These are phyloP conservation scores for Philaethria dido DNA, from an alignment of 2,888 invertebrate species.

Conservation along the genomic window DNA sequence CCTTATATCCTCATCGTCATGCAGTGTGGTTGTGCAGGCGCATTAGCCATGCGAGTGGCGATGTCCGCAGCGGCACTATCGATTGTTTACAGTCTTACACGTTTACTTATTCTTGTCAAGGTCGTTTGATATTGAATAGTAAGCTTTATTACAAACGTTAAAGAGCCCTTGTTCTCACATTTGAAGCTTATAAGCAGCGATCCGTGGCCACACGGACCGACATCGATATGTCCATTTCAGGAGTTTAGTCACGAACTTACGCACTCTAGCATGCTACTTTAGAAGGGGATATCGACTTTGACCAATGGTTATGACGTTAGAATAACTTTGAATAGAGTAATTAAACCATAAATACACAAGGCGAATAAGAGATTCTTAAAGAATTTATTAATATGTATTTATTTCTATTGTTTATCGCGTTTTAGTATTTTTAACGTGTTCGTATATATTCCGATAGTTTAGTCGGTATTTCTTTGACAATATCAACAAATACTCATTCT, in stretches of 20 bases:
- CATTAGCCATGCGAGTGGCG: slow-evolving; percentile 75
- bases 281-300: slow-evolving; percentile 74
- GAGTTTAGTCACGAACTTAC: slow-evolving; percentile 77
- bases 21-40: slow-evolving; percentile 63
- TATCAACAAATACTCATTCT: neutral
- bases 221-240: slow-evolving; percentile 72
- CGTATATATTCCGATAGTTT: slow-evolving; percentile 16
- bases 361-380: slow-evolving; percentile 59
- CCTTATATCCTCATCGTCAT: slow-evolving; percentile 71
- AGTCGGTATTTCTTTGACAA: slow-evolving; percentile 17
- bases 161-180: slow-evolving; percentile 50
- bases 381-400: slow-evolving; percentile 62
- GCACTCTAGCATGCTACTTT: slow-evolving; percentile 66
- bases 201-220: slow-evolving; percentile 63
- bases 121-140: slow-evolving; percentile 56
- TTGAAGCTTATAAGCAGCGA: slow-evolving; percentile 44
- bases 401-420: slow-evolving; percentile 54
- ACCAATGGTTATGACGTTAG: slow-evolving; percentile 79
- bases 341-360: slow-evolving; percentile 75
- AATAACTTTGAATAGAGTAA: slow-evolving; percentile 81
- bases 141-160: slow-evolving; percentile 55
- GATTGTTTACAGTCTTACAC: slow-evolving; percentile 72
- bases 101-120: slow-evolving; percentile 57
- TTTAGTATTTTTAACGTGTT: slow-evolving; percentile 34
- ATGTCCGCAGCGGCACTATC: slow-evolving; percentile 65